Evolutionary conservation across 1,140 invertebrate species (phyloP).

Genomic region (Ptiloglossa arizonensis): DNA sequence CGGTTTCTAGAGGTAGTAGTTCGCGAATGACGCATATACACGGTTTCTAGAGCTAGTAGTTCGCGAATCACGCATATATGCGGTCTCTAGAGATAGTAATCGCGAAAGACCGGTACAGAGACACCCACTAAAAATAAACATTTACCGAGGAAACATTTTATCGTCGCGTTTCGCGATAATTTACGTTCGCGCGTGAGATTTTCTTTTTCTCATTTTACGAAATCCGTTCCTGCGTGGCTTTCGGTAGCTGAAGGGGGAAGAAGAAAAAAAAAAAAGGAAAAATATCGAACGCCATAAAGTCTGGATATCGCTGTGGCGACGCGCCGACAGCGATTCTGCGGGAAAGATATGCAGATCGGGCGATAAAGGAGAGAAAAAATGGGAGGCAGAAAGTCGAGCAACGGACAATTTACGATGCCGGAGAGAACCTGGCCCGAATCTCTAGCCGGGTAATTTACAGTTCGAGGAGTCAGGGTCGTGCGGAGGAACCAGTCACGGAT

Average conservation of each 20-base stretch:
- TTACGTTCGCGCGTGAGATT: neutral
- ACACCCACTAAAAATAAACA: too few relatives aligned
- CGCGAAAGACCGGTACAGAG: too few relatives aligned
- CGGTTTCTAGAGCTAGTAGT: too few relatives aligned
- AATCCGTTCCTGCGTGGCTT: neutral
- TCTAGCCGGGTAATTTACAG: conserved; percentile 15
- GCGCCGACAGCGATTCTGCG: neutral
- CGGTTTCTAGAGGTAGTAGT: too few relatives aligned
- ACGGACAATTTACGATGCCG: conserved; percentile 49
- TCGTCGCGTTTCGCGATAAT: neutral
- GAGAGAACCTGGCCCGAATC: conserved; percentile 47
- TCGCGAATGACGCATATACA: too few relatives aligned
- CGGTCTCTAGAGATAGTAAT: too few relatives aligned
- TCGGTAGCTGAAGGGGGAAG: too few relatives aligned
- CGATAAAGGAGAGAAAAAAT: conserved; percentile 25
- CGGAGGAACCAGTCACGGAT: conserved; percentile 40
- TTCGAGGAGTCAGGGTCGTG: conserved; percentile 51
- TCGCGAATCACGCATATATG: too few relatives aligned
- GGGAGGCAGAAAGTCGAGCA: conserved; percentile 36
- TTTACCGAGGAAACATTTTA: too few relatives aligned
- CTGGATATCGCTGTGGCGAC: neutral
- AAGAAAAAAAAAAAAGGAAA: too few relatives aligned
- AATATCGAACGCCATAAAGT: neutral
- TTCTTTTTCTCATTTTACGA: too few relatives aligned
- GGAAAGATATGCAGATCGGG: conserved; percentile 21